Evolutionary conservation across 1,140 invertebrate species (phyloP).

Genomic region (Chrysopa pallens): DNA sequence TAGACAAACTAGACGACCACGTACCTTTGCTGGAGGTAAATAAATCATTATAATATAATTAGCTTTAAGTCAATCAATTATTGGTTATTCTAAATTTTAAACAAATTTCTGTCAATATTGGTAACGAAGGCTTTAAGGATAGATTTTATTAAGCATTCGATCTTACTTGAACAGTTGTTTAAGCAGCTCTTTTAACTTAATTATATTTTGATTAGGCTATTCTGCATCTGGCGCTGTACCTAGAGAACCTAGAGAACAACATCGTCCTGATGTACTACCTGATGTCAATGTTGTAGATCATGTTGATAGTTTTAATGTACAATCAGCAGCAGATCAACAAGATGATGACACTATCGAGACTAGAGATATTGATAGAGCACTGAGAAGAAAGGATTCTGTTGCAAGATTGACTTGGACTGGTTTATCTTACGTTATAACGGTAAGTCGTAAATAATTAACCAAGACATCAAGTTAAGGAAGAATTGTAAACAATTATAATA

Average conservation of each 20-base stretch:
- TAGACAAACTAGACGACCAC: background rate
- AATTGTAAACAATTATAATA: no score
- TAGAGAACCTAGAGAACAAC: slow-evolving; percentile 25
- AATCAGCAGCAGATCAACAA: no score
- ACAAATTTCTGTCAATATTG: no score
- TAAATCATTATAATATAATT: no score
- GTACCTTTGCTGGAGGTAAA: background rate
- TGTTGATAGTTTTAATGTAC: slow-evolving; percentile 46
- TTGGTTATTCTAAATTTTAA: slow-evolving; percentile 4
- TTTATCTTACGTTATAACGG: slow-evolving; percentile 43
- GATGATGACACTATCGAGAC: slow-evolving; percentile 3
- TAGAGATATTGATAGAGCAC: slow-evolving; percentile 4
- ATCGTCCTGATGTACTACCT: slow-evolving; percentile 29
- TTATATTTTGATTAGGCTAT: slow-evolving; percentile 15
- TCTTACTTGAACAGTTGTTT: background rate
- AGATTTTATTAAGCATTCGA: no score
- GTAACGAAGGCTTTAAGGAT: no score
- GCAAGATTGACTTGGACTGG: slow-evolving; percentile 35
- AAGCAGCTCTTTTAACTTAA: background rate
- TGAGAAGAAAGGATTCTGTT: slow-evolving; percentile 33
- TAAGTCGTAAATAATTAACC: no score
- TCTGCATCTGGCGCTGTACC: slow-evolving; percentile 28
- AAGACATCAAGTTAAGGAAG: no score
- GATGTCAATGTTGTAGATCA: slow-evolving; percentile 27
- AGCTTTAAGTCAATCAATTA: background rate